Percentiles rank a stretch among this genome's conserved stretches.
Conservation (phyloP, 2,113 vertebrate species). For the Macrotus californicus region DNA sequence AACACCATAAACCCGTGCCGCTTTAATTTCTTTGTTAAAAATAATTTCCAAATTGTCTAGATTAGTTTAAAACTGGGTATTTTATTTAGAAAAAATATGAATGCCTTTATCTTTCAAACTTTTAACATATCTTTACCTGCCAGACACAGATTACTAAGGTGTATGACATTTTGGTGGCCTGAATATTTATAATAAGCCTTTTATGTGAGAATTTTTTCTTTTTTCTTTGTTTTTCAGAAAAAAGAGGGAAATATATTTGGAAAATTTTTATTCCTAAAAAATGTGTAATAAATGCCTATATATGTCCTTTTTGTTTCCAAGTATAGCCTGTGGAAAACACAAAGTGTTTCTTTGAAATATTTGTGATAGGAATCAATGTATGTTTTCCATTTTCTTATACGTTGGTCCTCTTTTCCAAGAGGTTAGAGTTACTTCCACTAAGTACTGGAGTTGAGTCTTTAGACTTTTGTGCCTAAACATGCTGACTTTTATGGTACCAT, state of each 20-base stretch:
- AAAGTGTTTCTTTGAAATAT: neutral
- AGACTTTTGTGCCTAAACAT: conserved; percentile 1
- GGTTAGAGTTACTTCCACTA: neutral
- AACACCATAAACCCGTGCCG: neutral
- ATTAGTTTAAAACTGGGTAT: neutral
- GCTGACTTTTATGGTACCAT: conserved; percentile 26
- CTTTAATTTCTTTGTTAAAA: neutral
- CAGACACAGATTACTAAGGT: neutral
- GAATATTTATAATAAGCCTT: neutral
- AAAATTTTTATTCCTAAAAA: neutral
- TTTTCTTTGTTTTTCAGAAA: neutral
- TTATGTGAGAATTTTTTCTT: neutral
- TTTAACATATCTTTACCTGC: neutral
- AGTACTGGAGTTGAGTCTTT: neutral
- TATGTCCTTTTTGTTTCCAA: neutral
- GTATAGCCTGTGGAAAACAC: neutral
- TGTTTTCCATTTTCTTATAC: neutral
- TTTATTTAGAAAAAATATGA: neutral
- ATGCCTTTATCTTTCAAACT: neutral
- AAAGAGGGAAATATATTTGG: neutral
- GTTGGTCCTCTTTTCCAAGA: neutral
- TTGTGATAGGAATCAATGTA: neutral
- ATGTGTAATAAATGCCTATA: neutral
- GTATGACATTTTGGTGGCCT: neutral
- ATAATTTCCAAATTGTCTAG: neutral